Evolutionary conservation across 2,113 vertebrate species (phyloP).

Genomic region (Pao palembangensis): DNA sequence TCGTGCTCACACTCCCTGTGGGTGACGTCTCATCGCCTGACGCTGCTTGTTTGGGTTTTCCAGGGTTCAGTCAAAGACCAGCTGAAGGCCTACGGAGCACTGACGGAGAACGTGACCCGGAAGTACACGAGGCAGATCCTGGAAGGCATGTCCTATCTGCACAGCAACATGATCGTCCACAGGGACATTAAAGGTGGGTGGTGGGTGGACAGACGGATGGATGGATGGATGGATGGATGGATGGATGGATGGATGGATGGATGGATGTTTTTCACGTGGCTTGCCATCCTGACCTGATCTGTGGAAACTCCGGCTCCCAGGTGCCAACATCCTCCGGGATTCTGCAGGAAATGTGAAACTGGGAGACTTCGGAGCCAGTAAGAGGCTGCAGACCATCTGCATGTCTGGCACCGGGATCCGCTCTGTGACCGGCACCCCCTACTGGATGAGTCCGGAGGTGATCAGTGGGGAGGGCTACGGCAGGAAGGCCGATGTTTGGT

Average conservation of each 20-base stretch:
- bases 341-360: constrained; percentile 94
- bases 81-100: constrained; percentile 90
- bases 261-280: background rate
- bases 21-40: background rate
- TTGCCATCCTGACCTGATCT: background rate
- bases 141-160: constrained; percentile 93
- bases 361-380: constrained; percentile 95
- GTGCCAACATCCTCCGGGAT: constrained; percentile 94
- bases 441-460: constrained; percentile 98
- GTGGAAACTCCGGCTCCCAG: constrained; percentile 60
- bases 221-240: too few relatives aligned
- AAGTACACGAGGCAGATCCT: constrained; percentile 96
- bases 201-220: too few relatives aligned
- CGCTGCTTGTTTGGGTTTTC: background rate
- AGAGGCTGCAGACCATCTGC: constrained; percentile 94
- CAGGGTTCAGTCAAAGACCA: constrained; percentile 97
- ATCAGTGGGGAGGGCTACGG: constrained; percentile 96
- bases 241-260: too few relatives aligned
- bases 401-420: constrained; percentile 92
- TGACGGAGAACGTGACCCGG: constrained; percentile 92
- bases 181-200: constrained; percentile 90
- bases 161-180: constrained; percentile 99
- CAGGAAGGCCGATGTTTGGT: constrained; percentile 93
- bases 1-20: background rate
- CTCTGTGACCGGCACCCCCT: constrained; percentile 92